Conservation (phyloP, 2,888 invertebrate genomes). For the Machimus atricapillus region DNA sequence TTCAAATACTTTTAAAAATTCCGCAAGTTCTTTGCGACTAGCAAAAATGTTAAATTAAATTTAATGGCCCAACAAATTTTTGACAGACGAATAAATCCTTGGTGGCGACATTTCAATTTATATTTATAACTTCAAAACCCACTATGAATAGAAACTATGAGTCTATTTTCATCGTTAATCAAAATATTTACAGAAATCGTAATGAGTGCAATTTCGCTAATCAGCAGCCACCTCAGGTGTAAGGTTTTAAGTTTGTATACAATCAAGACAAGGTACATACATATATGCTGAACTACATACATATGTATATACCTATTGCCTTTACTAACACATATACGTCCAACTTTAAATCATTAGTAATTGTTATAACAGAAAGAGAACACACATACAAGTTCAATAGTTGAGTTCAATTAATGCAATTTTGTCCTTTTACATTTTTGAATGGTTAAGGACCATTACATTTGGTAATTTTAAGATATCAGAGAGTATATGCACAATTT, state of each 20-base stretch:
- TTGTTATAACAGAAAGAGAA: neutral
- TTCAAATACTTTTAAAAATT: neutral
- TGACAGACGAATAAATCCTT: neutral
- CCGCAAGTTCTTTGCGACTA: neutral
- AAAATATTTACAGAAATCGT: neutral
- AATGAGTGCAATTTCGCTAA: neutral
- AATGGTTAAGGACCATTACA: neutral
- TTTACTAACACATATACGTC: no score
- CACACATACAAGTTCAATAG: neutral
- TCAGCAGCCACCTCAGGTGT: neutral
- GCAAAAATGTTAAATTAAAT: neutral
- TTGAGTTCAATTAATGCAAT: neutral
- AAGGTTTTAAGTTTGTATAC: neutral
- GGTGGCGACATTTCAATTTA: neutral
- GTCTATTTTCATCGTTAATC: neutral
- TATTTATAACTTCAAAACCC: neutral
- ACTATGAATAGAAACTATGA: neutral
- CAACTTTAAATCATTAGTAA: neutral
- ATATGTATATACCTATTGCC: no score
- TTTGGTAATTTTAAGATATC: neutral
- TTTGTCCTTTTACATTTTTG: neutral
- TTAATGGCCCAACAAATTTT: neutral
- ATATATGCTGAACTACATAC: neutral
- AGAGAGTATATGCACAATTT: no score
- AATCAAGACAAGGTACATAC: no score